These are phyloP conservation scores for Anguilla japonica DNA, from an alignment of 2,113 vertebrate genomes.

Conservation along the genomic window DNA sequence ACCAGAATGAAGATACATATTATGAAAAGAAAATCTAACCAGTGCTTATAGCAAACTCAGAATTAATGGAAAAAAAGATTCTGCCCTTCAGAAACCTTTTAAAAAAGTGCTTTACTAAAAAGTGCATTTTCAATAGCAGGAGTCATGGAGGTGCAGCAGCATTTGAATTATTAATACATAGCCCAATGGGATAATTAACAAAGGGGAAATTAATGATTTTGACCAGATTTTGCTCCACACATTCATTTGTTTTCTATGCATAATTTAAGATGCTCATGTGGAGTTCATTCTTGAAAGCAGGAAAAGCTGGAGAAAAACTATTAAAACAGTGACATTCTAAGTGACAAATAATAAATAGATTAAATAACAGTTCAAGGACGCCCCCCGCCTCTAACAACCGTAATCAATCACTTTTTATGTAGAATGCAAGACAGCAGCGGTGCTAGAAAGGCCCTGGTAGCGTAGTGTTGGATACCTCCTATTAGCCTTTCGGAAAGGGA, in stretches of 20 bases:
- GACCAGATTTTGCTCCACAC: conserved; percentile 52
- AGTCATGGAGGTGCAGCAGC: conserved; percentile 15
- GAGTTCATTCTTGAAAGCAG: conserved; percentile 42
- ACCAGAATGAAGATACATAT: no score
- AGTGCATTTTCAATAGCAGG: conserved; percentile 39
- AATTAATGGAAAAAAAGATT: background rate
- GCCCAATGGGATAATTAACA: conserved; percentile 58
- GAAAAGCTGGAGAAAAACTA: conserved; percentile 23
- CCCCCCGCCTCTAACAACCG: no score
- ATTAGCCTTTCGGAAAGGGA: background rate
- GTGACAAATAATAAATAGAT: background rate
- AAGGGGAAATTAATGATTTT: conserved; percentile 47
- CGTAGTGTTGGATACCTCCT: no score
- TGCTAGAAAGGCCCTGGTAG: no score
- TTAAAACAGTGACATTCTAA: conserved; percentile 20
- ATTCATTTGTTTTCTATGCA: conserved; percentile 58
- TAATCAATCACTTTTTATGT: no score
- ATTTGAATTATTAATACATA: conserved; percentile 55
- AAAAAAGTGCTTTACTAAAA: background rate
- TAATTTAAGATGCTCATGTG: conserved; percentile 59
- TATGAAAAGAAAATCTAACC: no score
- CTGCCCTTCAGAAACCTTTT: conserved; percentile 12
- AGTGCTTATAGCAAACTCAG: no score
- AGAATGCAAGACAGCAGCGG: no score
- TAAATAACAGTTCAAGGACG: background rate